Conservation (phyloP, 2,888 invertebrate genomes). For the Metalampra italica region DNA sequence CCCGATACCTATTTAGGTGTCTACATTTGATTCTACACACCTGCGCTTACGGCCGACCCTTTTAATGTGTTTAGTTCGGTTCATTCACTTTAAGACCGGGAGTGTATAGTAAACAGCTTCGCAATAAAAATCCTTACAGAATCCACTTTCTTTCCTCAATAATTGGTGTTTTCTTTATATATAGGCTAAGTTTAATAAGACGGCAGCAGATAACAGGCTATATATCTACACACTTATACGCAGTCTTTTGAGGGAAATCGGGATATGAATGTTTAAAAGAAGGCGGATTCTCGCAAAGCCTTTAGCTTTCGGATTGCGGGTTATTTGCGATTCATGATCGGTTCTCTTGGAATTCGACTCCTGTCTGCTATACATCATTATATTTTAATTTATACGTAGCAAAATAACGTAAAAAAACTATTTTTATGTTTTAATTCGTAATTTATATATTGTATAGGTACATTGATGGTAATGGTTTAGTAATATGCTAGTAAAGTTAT, state of each 20-base stretch:
- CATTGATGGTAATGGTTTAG: no score
- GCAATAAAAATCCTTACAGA: slow-evolving; percentile 17
- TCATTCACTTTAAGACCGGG: slow-evolving; percentile 40
- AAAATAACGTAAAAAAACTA: background rate
- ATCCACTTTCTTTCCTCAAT: background rate
- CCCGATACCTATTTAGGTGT: slow-evolving; percentile 51
- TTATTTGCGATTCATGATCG: slow-evolving; percentile 28
- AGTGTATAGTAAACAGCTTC: slow-evolving; percentile 24
- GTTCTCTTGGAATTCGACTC: slow-evolving; percentile 22
- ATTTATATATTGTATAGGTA: no score
- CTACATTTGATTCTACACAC: slow-evolving; percentile 65
- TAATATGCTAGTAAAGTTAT: no score
- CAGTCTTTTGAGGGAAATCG: slow-evolving; percentile 28
- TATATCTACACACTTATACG: slow-evolving; percentile 18
- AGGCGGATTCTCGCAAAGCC: slow-evolving; percentile 28
- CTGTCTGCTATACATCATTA: slow-evolving; percentile 6
- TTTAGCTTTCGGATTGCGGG: slow-evolving; percentile 27
- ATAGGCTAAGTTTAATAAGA: slow-evolving; percentile 4
- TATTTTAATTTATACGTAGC: background rate
- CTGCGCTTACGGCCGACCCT: slow-evolving; percentile 57
- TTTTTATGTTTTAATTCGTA: no score
- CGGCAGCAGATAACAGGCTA: slow-evolving; percentile 10
- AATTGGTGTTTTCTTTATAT: background rate
- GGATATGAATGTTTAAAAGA: slow-evolving; percentile 30
- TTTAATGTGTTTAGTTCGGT: slow-evolving; percentile 61